Percentiles rank a stretch among this genome's conserved stretches.
phyloP scores from a whole-genome alignment of 2,888 invertebrate species.

The Xestia rhomboidea region DNA sequence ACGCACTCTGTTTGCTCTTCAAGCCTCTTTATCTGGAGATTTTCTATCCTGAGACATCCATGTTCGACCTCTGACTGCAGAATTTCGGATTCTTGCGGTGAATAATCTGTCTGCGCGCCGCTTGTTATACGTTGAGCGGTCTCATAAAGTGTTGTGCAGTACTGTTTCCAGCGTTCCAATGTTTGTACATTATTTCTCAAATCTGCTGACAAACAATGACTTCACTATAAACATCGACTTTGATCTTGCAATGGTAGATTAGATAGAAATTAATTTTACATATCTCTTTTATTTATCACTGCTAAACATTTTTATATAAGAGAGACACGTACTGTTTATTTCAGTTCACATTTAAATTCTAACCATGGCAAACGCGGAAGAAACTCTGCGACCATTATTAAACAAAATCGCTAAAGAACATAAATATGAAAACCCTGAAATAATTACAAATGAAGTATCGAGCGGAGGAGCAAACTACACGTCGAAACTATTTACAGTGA shows the following conservation, averaged over 20 bases:
- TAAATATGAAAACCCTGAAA: constrained; percentile 64
- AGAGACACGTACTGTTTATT: not conserved
- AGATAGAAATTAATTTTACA: too few relatives aligned
- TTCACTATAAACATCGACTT: not conserved
- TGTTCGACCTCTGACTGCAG: too few relatives aligned
- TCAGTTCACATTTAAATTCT: not conserved
- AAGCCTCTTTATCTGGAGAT: too few relatives aligned
- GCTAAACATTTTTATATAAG: not conserved
- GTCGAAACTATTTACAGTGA: constrained; percentile 71
- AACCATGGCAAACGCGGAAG: constrained; percentile 41
- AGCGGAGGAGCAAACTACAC: constrained; percentile 79
- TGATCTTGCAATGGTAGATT: too few relatives aligned
- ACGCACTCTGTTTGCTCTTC: too few relatives aligned
- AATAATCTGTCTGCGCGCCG: too few relatives aligned
- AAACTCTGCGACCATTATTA: constrained; percentile 25
- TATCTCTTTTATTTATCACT: too few relatives aligned
- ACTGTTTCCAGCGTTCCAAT: too few relatives aligned
- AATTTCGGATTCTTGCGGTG: too few relatives aligned
- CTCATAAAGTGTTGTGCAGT: too few relatives aligned
- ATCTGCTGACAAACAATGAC: not conserved
- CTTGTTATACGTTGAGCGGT: too few relatives aligned
- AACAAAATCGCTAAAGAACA: constrained; percentile 69
- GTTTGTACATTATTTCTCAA: not conserved
- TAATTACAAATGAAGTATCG: constrained; percentile 67
- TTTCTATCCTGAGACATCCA: too few relatives aligned